These are phyloP conservation scores for Stenchaetothrips biformis DNA, from an alignment of 2,888 invertebrate species.

Conservation along the genomic window DNA sequence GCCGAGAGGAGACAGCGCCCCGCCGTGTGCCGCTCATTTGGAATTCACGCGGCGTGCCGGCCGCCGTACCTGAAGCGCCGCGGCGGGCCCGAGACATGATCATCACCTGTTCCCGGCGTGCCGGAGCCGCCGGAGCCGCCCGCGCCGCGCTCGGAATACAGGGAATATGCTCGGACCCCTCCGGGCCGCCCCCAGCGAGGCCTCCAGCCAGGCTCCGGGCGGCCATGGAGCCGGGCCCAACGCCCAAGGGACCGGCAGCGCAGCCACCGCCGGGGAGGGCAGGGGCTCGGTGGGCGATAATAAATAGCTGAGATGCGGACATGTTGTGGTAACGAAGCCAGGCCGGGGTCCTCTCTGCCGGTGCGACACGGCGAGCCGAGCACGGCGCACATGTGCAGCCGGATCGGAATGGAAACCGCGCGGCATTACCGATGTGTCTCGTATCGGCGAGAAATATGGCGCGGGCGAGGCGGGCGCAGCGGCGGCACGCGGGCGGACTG, in stretches of 20 bases:
- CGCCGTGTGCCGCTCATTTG: not conserved
- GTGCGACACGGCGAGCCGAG: too few species aligned
- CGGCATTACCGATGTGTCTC: too few species aligned
- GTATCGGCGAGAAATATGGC: too few species aligned
- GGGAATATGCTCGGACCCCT: not conserved
- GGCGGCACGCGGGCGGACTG: too few species aligned
- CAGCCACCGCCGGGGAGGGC: not conserved
- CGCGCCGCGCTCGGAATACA: not conserved
- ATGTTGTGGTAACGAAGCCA: slow-evolving; percentile 23
- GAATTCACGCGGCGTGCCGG: slow-evolving; percentile 1
- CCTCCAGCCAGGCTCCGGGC: not conserved
- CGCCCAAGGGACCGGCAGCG: not conserved
- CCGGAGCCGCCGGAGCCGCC: not conserved
- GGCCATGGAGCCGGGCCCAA: not conserved
- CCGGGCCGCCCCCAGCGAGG: not conserved
- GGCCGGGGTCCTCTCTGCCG: not conserved
- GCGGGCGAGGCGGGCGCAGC: too few species aligned
- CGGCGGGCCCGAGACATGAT: not conserved
- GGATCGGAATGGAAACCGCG: too few species aligned
- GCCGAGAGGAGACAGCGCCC: not conserved
- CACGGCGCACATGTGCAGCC: too few species aligned
- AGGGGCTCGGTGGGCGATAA: not conserved
- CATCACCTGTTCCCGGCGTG: slow-evolving; percentile 10
- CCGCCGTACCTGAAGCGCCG: not conserved
- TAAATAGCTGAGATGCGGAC: slow-evolving; percentile 23